Percentiles rank a stretch among this genome's conserved stretches.
Evolutionary conservation across 2,797 vertebrate species (phyloP).

Genomic region (Pygocentrus nattereri): DNA sequence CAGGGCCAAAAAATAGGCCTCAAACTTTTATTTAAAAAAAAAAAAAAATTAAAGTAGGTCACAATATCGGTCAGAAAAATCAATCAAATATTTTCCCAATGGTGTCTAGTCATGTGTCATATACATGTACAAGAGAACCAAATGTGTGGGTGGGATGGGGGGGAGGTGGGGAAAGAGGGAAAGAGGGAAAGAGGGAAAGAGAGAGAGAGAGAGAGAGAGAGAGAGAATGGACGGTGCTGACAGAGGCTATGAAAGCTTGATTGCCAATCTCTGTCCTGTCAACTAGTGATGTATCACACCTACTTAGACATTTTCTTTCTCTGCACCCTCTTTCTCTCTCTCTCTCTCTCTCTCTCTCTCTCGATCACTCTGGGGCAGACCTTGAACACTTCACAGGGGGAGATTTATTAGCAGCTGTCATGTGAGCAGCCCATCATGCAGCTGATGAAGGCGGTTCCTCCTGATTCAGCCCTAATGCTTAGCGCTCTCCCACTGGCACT

Average conservation of each 20-base stretch:
- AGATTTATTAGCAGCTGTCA: constrained; percentile 54
- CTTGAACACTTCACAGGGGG: constrained; percentile 39
- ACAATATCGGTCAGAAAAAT: too few species aligned
- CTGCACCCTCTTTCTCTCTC: not conserved
- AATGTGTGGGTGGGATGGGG: too few species aligned
- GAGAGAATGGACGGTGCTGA: constrained; percentile 1
- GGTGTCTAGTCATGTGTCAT: too few species aligned
- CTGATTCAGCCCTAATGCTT: constrained; percentile 11
- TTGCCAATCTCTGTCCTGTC: constrained; percentile 41
- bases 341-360: not conserved
- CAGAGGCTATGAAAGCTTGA: constrained; percentile 9
- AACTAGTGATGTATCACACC: not conserved
- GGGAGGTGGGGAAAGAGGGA: not conserved
- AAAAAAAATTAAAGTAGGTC: too few species aligned
- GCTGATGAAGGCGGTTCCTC: not conserved
- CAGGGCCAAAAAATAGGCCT: too few species aligned
- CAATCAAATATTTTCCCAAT: too few species aligned
- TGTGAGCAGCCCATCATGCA: constrained; percentile 39
- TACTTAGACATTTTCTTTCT: not conserved
- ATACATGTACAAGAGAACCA: too few species aligned
- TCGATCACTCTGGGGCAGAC: not conserved
- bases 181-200: not conserved
- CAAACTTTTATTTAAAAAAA: too few species aligned
- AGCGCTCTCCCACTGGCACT: constrained; percentile 41
- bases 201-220: not conserved